Evolutionary conservation across 2,888 invertebrate genomes (phyloP), one percentile per base, ranked within the genome.

Genomic region (Pimpla rufipes): DNA sequence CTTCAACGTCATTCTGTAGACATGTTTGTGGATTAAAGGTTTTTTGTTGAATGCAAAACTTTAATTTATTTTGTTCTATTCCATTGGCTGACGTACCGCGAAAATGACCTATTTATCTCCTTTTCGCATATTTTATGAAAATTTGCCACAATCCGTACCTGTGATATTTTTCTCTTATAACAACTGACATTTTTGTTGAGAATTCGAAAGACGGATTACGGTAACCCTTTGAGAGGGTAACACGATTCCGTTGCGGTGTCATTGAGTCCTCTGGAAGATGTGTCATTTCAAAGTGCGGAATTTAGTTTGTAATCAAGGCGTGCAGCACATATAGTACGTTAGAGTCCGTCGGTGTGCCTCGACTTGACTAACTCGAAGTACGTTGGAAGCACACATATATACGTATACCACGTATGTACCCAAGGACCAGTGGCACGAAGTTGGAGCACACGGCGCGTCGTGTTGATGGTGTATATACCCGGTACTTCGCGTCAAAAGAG

Each of bases 361-460:
- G 18, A 57, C 2, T 68, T 47, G 16, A 18, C 70, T 78, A 16
- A 59, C 57, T 35, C 68, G 47, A 62, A 70, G 23, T 64, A 42
- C 23, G n/a, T 71, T 52, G 11, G 13, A 18, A 35, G 37, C 11
- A 64, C 64, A 42, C 42, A 66, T 13, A 42, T 76, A 55, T 52
- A 21, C 45, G 37, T 45, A 40, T n/a, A 66, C 16, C 18, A 45
- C 42, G n/a, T 13, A 50, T 11, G 52, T 35, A 29, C 37, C 37
- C 29, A 55, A 18, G n/a, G 18, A 50, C 18, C 80, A 50, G 68
- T 52, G 37, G 55, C 6, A 21, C 74, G 68, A 73, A 68, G 73
- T 73, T 55, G 66, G 45, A 57, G 42, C 45, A 29, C 29, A 45
- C n/a, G n/a, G 42, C 37, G 55, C 67, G 37, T 66, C 37, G 37